phyloP scores from a whole-genome alignment of 2,113 vertebrate genomes.

The Aptenodytes patagonicus region DNA sequence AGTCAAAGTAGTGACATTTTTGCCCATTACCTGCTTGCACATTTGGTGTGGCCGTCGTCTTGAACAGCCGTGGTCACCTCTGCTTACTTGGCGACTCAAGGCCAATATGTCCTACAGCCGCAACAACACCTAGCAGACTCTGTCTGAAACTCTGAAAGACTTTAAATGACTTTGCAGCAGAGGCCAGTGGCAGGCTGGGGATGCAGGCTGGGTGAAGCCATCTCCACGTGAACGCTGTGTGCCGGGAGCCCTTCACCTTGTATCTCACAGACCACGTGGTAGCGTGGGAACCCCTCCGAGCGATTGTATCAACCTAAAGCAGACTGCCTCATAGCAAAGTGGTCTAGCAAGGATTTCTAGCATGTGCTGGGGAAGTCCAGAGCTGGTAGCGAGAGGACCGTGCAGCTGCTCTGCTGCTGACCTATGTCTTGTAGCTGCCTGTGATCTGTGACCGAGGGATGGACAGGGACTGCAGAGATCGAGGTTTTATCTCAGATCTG shows the following conservation, averaged over 20 bases:
- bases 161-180: neutral
- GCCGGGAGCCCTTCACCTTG: neutral
- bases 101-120: neutral
- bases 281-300: neutral
- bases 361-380: neutral
- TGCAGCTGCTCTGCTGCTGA: neutral
- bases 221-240: neutral
- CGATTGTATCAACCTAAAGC: neutral
- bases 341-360: neutral
- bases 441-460: accelerated
- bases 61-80: neutral
- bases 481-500: neutral
- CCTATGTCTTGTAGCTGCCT: neutral
- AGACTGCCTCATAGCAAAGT: neutral
- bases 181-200: neutral
- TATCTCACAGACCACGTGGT: accelerated
- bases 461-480: neutral
- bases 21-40: neutral
- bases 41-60: accelerated
- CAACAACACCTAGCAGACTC: neutral
- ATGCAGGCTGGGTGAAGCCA: neutral
- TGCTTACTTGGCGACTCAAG: accelerated
- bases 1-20: neutral
- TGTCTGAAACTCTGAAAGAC: neutral
- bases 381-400: neutral